Evolutionary conservation across 2,888 invertebrate species (phyloP).

Genomic region (Agrochola macilenta): DNA sequence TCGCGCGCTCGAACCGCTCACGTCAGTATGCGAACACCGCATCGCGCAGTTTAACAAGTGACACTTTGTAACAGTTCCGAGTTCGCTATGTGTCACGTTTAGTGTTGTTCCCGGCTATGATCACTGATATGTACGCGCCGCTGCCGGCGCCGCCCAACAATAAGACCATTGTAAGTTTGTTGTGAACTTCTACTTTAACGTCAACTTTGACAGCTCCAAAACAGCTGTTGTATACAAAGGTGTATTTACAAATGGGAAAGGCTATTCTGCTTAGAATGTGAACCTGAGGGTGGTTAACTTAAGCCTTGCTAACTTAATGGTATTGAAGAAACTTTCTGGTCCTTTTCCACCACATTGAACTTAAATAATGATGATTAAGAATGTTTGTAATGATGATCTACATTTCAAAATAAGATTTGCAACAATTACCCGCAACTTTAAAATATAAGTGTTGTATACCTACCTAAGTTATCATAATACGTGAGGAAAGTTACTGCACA

Average conservation of each 20-base stretch:
- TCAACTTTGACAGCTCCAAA: constrained; percentile 62
- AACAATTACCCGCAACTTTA: background rate
- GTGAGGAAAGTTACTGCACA: background rate
- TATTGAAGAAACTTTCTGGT: background rate
- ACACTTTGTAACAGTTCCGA: constrained; percentile 64
- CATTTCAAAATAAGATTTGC: background rate
- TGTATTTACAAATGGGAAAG: constrained; percentile 38
- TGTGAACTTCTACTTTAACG: constrained; percentile 54
- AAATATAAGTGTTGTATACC: background rate
- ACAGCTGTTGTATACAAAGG: constrained; percentile 58
- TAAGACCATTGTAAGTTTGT: constrained; percentile 86
- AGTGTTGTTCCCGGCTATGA: constrained; percentile 84
- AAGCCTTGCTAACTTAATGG: background rate
- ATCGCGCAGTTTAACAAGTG: constrained; percentile 65
- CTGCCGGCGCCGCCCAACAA: constrained; percentile 83
- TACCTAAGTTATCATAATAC: too few species aligned
- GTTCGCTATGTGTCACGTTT: constrained; percentile 72
- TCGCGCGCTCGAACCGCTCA: constrained; percentile 69
- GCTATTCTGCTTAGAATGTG: constrained; percentile 1
- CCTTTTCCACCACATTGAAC: background rate
- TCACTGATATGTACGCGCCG: constrained; percentile 89
- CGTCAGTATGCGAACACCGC: constrained; percentile 74
- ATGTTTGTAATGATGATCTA: background rate
- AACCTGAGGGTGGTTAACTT: background rate
- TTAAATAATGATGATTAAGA: background rate